Evolutionary conservation across 2,797 vertebrate species (phyloP).

Genomic region (Tachyglossus aculeatus): DNA sequence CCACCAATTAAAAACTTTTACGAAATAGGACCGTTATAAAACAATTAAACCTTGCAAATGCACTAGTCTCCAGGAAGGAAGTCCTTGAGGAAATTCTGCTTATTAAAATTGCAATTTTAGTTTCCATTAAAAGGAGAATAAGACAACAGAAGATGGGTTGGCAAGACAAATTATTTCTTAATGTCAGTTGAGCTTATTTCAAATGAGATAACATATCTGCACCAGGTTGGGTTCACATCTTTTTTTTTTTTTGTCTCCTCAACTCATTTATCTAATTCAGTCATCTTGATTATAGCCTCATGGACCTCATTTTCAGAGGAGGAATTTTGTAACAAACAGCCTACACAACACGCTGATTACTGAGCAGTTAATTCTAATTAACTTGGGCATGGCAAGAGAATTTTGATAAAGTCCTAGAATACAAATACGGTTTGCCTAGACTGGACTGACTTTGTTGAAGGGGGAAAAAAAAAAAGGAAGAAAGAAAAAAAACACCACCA

Average conservation of each 20-base stretch:
- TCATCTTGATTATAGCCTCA: conserved; percentile 81
- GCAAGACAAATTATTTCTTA: conserved; percentile 86
- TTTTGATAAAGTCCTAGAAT: conserved; percentile 79
- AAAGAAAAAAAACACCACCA: too few species aligned
- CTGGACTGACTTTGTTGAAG: conserved; percentile 61
- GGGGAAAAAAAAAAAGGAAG: too few species aligned
- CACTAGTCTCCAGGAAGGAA: conserved; percentile 79
- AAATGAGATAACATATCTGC: conserved; percentile 81
- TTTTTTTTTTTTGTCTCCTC: conserved; percentile 77
- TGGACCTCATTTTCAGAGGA: conserved; percentile 78
- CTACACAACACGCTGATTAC: conserved; percentile 82
- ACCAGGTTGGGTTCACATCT: conserved; percentile 77
- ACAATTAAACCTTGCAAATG: conserved; percentile 84
- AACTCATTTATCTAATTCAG: conserved; percentile 86
- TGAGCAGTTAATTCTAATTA: conserved; percentile 85
- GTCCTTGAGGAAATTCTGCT: conserved; percentile 83
- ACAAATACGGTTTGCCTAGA: conserved; percentile 70
- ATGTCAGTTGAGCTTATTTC: conserved; percentile 83
- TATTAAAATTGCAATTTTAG: conserved; percentile 87
- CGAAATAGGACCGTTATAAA: conserved; percentile 82
- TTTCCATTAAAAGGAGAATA: conserved; percentile 85
- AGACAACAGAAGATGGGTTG: conserved; percentile 82
- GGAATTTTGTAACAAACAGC: conserved; percentile 77
- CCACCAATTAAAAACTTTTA: conserved; percentile 84
- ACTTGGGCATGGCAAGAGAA: conserved; percentile 78